Base-by-base conservation (phyloP, 2,888 invertebrate species). In the Spialia ferax region DNA sequence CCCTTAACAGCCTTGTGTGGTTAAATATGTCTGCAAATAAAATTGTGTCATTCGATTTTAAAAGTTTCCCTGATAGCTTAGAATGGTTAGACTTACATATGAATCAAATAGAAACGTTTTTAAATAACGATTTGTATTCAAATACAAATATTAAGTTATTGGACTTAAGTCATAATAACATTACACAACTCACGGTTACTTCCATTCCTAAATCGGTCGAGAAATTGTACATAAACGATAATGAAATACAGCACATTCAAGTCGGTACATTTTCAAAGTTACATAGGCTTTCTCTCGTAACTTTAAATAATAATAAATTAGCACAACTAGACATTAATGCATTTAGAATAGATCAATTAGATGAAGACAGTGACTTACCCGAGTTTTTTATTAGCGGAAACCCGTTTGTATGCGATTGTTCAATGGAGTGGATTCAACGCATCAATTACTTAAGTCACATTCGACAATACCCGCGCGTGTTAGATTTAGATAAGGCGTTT, bases 371-470 rank as follows among this genome's bases (percentile, higher is more conserved):
- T 79, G 96, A 96, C 78, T 91, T 96, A 80, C 97, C 97, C 45
- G 95, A 96, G 85, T 97, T 97, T 88, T 97, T 96, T 88, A 95
- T 97, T 83, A 97, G 97, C 71, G 96, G 96, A 79, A 98, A 98
- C 94, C 97, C 97, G 69, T 96, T 97, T 86, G 95, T 96, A 80
- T 98, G 98, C 90, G 97, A 97, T 88, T 98, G 98, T 91, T 96
- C 96, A 79, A 97, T 97, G 96, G 97, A 97, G 89, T 98, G 97
- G 97, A 90, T 97, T 83, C 95, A 96, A 77, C 94, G 96, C 79
- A 96, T 97, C 86, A 97, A 97, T 94, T 96, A 96, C 89, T 93
- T 97, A 83, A 97, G 97, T 76, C 95, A 96, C 79, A 94, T 95
- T 77, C 94, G 96, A 75, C 96, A 96, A 85, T 96, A 97, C 89